These are phyloP conservation scores for Oncorhynchus gorbuscha DNA, from an alignment of 2,113 vertebrate species.

Conservation along the genomic window DNA sequence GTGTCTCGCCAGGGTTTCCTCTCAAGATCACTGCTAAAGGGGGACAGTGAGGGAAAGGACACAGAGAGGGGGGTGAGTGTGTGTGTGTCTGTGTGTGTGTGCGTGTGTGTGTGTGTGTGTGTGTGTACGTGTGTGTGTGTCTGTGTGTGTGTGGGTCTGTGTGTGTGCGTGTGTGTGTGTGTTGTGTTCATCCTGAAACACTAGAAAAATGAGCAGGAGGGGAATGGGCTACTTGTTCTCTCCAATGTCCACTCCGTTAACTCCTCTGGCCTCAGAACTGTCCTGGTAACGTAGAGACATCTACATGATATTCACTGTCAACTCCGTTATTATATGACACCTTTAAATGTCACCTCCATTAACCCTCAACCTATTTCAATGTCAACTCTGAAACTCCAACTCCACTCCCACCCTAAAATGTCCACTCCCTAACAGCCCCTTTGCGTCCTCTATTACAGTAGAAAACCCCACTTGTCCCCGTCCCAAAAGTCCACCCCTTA, in stretches of 20 bases:
- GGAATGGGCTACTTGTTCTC: no score
- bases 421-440: not conserved
- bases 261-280: no score
- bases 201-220: no score
- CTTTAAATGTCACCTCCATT: not conserved
- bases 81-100: not conserved
- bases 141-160: no score
- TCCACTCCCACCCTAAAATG: not conserved
- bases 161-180: no score
- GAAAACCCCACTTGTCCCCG: no score
- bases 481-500: no score
- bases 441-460: not conserved
- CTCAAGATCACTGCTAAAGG: conserved; percentile 60
- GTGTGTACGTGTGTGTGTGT: not conserved
- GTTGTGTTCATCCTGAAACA: not conserved
- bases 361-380: not conserved
- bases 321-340: not conserved
- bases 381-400: not conserved
- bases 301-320: not conserved
- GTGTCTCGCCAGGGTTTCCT: conserved; percentile 81
- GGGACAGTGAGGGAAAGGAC: conserved; percentile 47
- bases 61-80: conserved; percentile 44
- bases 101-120: conserved; percentile 2
- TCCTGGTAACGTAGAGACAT: no score
- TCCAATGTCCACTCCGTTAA: no score